Conservation (phyloP, 2,113 vertebrate species). For the Chiloscyllium plagiosum region DNA sequence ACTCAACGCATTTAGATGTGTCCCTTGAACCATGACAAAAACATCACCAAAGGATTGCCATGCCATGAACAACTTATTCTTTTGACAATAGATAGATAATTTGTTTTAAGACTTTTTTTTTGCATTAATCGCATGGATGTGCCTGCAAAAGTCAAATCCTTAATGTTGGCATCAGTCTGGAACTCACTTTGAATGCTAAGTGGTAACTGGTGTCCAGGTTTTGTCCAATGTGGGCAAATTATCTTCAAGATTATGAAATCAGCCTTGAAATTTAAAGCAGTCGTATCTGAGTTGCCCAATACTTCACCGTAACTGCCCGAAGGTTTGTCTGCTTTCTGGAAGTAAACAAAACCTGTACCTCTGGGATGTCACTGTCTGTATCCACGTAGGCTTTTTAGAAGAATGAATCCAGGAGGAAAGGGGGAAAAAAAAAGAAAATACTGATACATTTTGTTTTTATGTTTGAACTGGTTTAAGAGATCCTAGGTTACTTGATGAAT, state of each 20-base stretch:
- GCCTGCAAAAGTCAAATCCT: background rate
- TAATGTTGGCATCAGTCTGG: background rate
- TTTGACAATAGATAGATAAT: background rate
- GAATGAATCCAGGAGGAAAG: background rate
- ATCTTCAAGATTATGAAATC: background rate
- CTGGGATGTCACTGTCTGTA: background rate
- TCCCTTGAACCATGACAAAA: background rate
- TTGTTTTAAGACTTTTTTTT: background rate
- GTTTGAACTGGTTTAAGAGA: background rate
- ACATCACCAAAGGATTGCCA: background rate
- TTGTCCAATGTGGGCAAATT: background rate
- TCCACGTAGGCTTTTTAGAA: background rate
- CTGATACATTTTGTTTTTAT: slow-evolving; percentile 1
- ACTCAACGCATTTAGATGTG: background rate
- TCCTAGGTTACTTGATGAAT: background rate
- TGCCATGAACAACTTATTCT: background rate
- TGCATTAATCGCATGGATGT: background rate
- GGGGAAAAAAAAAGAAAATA: background rate
- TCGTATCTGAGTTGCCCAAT: background rate
- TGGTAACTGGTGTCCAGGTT: background rate
- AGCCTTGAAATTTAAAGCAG: background rate
- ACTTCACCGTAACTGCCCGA: background rate
- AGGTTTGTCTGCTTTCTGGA: background rate
- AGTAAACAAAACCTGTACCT: background rate
- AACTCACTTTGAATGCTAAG: background rate